Percentiles rank a stretch among this genome's conserved stretches.
Evolutionary conservation across 2,888 invertebrate genomes (phyloP).

Genomic region (Drosophila antonietae): DNA sequence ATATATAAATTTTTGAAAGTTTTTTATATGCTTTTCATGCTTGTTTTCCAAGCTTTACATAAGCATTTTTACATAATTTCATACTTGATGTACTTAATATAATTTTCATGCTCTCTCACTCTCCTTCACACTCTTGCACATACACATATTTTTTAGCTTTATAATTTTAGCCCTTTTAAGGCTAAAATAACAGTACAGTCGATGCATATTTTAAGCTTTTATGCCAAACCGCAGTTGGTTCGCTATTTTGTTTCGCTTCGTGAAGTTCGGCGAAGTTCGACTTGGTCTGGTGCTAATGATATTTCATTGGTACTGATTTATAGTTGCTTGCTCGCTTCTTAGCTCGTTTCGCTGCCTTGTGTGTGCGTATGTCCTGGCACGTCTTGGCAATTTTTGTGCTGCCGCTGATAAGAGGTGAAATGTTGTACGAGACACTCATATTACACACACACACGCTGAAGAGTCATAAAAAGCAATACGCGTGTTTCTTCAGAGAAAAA

Average conservation of each 20-base stretch:
- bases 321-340: slow-evolving; percentile 50
- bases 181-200: neutral
- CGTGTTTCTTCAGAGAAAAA: neutral
- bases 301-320: slow-evolving; percentile 79
- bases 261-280: slow-evolving; percentile 14
- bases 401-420: slow-evolving; percentile 40
- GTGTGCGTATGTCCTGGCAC: slow-evolving; percentile 1
- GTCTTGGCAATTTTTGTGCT: slow-evolving; percentile 39
- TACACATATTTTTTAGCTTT: too few relatives aligned
- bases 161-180: neutral
- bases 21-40: too few relatives aligned
- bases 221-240: slow-evolving; percentile 32
- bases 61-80: too few relatives aligned
- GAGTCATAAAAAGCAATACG: slow-evolving; percentile 19
- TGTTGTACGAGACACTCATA: slow-evolving; percentile 26
- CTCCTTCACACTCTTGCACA: too few relatives aligned
- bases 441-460: slow-evolving; percentile 3
- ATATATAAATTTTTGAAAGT: too few relatives aligned
- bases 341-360: slow-evolving; percentile 18
- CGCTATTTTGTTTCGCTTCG: slow-evolving; percentile 28
- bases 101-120: too few relatives aligned
- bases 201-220: slow-evolving; percentile 27
- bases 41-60: too few relatives aligned
- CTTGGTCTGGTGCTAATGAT: slow-evolving; percentile 61
- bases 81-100: too few relatives aligned